Percentiles rank a stretch among this genome's conserved stretches.
Conservation (phyloP, 2,113 vertebrate genomes). For the Myiagra hebetior region DNA sequence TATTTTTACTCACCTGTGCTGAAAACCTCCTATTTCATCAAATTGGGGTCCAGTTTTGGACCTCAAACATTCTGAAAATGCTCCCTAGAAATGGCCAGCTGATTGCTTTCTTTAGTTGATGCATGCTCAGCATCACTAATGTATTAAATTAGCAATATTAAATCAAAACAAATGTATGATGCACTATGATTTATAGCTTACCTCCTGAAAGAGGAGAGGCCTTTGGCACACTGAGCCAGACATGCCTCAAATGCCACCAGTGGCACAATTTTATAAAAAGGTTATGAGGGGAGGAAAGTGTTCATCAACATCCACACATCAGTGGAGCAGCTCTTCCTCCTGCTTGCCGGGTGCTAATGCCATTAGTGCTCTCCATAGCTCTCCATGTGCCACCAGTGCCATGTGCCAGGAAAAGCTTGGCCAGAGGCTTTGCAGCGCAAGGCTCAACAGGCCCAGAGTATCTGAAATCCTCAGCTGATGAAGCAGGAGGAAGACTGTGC, state of each 20-base stretch:
- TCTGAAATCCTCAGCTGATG: slow-evolving; percentile 2
- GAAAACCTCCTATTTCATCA: not conserved
- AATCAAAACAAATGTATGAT: not conserved
- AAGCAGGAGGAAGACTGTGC: not conserved
- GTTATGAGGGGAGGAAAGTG: not conserved
- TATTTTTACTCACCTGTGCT: not conserved
- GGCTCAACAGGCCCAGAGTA: slow-evolving; percentile 6
- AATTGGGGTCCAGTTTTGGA: not conserved
- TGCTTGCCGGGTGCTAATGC: not conserved
- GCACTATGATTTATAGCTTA: not conserved
- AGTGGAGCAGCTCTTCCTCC: not conserved
- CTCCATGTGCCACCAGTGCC: not conserved
- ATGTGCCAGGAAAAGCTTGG: not conserved
- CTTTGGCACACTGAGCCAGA: not conserved
- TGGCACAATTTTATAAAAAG: not conserved
- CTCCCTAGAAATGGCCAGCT: not conserved
- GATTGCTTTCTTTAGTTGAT: not conserved
- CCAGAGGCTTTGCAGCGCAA: not conserved
- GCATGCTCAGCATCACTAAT: not conserved
- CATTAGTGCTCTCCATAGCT: not conserved
- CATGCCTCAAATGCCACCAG: not conserved
- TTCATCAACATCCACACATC: not conserved
- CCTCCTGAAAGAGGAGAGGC: not conserved
- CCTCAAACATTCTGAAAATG: not conserved
- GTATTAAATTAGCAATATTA: not conserved